Base-by-base conservation (phyloP, 2,888 invertebrate species). In the Mechanitis mazaeus region DNA sequence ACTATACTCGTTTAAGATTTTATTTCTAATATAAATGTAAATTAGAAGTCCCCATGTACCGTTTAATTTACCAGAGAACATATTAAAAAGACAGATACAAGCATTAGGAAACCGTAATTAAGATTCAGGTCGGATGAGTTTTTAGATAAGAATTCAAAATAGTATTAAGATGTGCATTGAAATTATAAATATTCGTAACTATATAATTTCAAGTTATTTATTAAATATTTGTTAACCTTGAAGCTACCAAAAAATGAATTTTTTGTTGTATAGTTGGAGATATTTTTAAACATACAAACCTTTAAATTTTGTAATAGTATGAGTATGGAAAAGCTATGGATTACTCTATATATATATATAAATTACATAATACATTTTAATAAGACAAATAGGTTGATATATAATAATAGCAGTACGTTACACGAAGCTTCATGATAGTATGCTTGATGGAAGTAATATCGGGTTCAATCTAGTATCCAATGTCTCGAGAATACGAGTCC, bases 1-100 rank as follows among this genome's bases (percentile, higher is more conserved):
- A 11, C 38, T 56, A 47, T 56, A 60, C 58, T 55, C 42, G 55
- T 64, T 55, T 57, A 64, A 61, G 61, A 60, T 65, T 60, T 65
- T 59, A 61, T 61, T 67, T 54, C 63, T 64, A 65, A 67, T 67
- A 61, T 67, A 63, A 59, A 67, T 67, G 67, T 61, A 67, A 67
- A 67, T 67, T 56, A 58, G 61, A 63, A 56, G 38, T 59, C 45
- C 38, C 33, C 63, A 60, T 56, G 60, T 58, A 59, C 55, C 61
- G 61, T 67, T 65, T 67, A 61, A 65, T 67, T 67, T 63, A 65
- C 64, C 56, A 62, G 56, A 62, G 64, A 58, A 61, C 60, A 66
- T 62, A 66, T 64, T 63, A 64, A 62, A 66, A 66, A 64, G 60
- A 58, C 61, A 66, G 60, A 66, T 61, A 66, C 61, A 53, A 57